Conservation (phyloP, 2,888 invertebrate genomes). For the Xanthorhoe designata region DNA sequence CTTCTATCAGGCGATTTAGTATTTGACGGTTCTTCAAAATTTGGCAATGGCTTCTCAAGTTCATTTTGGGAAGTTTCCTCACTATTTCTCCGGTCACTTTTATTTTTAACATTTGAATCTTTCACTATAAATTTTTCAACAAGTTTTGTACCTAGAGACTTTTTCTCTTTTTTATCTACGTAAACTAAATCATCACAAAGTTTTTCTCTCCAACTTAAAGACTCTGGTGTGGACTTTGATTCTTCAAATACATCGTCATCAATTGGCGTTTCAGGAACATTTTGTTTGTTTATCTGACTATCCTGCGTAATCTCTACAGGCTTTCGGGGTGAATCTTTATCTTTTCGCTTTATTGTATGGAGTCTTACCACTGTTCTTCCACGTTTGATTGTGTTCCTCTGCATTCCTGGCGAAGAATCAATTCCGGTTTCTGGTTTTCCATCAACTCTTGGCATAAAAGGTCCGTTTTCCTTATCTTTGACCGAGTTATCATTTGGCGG, state of each 20-base stretch:
- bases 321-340: constrained; percentile 78
- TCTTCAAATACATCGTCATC: constrained; percentile 36
- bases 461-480: constrained; percentile 67
- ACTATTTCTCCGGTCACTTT: constrained; percentile 33
- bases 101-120: constrained; percentile 76
- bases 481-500: constrained; percentile 54
- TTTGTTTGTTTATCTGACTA: constrained; percentile 35
- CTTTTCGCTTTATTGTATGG: constrained; percentile 86
- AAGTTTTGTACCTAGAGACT: constrained; percentile 90
- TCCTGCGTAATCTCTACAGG: constrained; percentile 53
- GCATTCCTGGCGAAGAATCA: constrained; percentile 70
- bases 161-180: constrained; percentile 84
- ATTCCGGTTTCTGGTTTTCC: constrained; percentile 76
- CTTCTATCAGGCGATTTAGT: constrained; percentile 75
- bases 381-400: constrained; percentile 87
- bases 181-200: constrained; percentile 85
- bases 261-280: constrained; percentile 15
- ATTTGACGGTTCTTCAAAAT: constrained; percentile 32
- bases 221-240: constrained; percentile 39
- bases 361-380: constrained; percentile 91
- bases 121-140: constrained; percentile 91
- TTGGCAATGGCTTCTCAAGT: constrained; percentile 41
- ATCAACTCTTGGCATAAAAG: constrained; percentile 78
- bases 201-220: constrained; percentile 86
- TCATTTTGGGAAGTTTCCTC: constrained; percentile 39